Base-by-base conservation (phyloP, 2,888 invertebrate species). In the Gastrophysa polygoni region DNA sequence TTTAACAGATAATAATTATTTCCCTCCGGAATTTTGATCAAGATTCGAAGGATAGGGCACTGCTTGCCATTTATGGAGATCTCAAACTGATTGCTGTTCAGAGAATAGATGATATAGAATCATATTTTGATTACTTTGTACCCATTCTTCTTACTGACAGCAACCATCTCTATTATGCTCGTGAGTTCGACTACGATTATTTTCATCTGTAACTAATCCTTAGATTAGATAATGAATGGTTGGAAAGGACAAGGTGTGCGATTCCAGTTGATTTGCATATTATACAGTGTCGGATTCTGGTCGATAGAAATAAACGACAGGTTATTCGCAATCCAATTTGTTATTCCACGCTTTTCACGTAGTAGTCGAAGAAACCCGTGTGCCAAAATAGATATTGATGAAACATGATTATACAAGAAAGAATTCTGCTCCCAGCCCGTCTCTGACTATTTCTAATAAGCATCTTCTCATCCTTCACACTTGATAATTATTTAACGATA, bases 401-500 rank as follows among this genome's bases (percentile, higher is more conserved):
- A 7, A 3, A 24, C 24, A 24, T 24, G 24, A 24, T 5, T 24
- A 3, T 24, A 24, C 24, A 24, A 24, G n/a, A n/a, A n/a, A n/a
- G n/a, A n/a, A n/a, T n/a, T n/a, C n/a, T n/a, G n/a, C 14, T 11
- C 38, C 11, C 14, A 38, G 38, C n/a, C 38, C 38, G 38, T n/a
- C 38, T 38, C 38, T 38, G 38, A 38, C 38, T 14, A 38, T 38
- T 32, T 38, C 11, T 4, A 38, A 38, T 38, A 38, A 11, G n/a
- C 10, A 2, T 32, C 8, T 32, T 38, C 14, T 3, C 24, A 24
- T 38, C 38, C 38, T 38, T 38, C 2, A 3, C 38, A 38, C n/a
- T 38, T 38, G 38, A 14, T 14, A 14, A 44, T 44, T 16, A 21
- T 43, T 44, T 54, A 38, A 54, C 43, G 43, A 54, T 54, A n/a